Conservation (phyloP, 2,888 invertebrate genomes). For the Elegia similella region DNA sequence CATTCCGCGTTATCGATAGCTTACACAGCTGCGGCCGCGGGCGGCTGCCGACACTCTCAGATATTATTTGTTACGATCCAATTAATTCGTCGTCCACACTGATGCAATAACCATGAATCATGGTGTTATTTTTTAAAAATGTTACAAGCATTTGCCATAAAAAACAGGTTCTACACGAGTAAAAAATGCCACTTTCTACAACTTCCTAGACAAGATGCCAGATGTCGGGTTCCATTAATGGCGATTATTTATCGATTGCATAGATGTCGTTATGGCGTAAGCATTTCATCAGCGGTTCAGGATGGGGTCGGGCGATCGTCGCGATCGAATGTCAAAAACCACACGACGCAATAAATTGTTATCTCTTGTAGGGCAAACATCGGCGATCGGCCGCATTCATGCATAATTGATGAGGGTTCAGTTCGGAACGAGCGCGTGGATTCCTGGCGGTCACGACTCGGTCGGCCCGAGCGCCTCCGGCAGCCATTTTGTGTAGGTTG, state of each 20-base stretch:
- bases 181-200: slow-evolving; percentile 9
- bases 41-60: not conserved
- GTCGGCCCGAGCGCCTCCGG: slow-evolving; percentile 62
- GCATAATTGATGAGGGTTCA: slow-evolving; percentile 79
- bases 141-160: not conserved
- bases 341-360: slow-evolving; percentile 78
- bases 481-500: slow-evolving; percentile 78
- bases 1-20: slow-evolving; percentile 54
- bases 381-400: slow-evolving; percentile 77
- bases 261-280: slow-evolving; percentile 42
- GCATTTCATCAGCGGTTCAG: slow-evolving; percentile 52
- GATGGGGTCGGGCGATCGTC: slow-evolving; percentile 45
- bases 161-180: slow-evolving; percentile 2
- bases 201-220: slow-evolving; percentile 23
- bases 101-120: slow-evolving; percentile 55
- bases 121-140: slow-evolving; percentile 34
- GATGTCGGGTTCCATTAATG: slow-evolving; percentile 33
- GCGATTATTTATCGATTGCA: slow-evolving; percentile 28
- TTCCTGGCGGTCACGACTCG: slow-evolving; percentile 77
- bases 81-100: slow-evolving; percentile 50
- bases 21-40: slow-evolving; percentile 57
- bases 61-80: slow-evolving; percentile 43
- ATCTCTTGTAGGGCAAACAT: slow-evolving; percentile 78
- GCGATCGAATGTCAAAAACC: slow-evolving; percentile 76
- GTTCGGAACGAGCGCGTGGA: slow-evolving; percentile 71